Conservation (phyloP, 2,888 invertebrate species). For the Spatulosminthurus flaviceps region DNA sequence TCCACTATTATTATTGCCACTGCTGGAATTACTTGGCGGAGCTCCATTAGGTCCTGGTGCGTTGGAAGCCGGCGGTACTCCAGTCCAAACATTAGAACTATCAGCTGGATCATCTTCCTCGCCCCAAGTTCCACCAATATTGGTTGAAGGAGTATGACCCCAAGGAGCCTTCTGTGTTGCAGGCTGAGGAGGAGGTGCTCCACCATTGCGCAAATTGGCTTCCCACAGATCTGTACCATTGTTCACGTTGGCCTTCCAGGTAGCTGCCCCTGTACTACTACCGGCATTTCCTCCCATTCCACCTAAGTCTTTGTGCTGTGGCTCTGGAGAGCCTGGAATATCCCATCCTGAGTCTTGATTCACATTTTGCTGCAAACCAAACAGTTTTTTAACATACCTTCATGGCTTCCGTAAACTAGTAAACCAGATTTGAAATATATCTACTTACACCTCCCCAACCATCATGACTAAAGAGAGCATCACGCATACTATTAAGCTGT, state of each 20-base stretch:
- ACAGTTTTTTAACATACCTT: too few species aligned
- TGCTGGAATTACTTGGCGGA: conserved; percentile 64
- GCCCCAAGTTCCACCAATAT: conserved; percentile 90
- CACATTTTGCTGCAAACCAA: conserved; percentile 77
- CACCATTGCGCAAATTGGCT: conserved; percentile 88
- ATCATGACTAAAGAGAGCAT: conserved; percentile 89
- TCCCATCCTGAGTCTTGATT: conserved; percentile 96
- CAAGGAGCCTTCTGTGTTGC: conserved; percentile 87
- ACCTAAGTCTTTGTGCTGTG: conserved; percentile 70
- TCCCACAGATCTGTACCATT: conserved; percentile 93
- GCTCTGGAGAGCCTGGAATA: conserved; percentile 88
- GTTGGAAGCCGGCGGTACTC: conserved; percentile 72
- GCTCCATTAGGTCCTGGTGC: conserved; percentile 67
- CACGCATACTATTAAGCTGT: conserved; percentile 89
- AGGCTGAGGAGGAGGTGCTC: conserved; percentile 81
- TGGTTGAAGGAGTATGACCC: conserved; percentile 91
- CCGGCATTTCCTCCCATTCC: conserved; percentile 61
- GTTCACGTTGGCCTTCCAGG: conserved; percentile 87
- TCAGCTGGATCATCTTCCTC: conserved; percentile 88
- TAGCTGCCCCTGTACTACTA: conserved; percentile 53
- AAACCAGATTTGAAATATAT: background rate
- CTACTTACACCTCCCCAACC: conserved; percentile 90
- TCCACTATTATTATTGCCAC: conserved; percentile 65
- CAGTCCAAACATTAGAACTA: conserved; percentile 88
- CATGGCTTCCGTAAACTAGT: too few species aligned